These are phyloP conservation scores for Anarsia innoxiella DNA, from an alignment of 2,888 invertebrate genomes.

Conservation along the genomic window DNA sequence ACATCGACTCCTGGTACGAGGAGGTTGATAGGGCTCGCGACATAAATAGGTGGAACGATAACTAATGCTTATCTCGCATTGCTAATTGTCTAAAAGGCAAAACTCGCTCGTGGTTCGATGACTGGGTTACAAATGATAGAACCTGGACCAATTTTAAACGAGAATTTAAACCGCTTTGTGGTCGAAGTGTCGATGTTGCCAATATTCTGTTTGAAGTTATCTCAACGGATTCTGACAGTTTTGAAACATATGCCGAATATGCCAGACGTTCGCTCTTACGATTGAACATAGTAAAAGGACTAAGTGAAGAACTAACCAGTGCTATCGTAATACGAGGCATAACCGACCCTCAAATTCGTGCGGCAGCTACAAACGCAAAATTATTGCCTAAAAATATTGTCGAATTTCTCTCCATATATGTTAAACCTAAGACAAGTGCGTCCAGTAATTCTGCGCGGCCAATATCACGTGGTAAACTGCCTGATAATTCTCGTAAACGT, in stretches of 20 bases:
- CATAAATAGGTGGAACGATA: conserved; percentile 16
- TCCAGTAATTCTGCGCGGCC: not conserved
- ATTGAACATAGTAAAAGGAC: conserved; percentile 14
- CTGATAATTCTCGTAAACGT: not conserved
- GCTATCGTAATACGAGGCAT: conserved; percentile 17
- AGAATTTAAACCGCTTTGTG: conserved; percentile 20
- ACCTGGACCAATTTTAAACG: conserved; percentile 20
- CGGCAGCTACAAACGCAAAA: conserved; percentile 15
- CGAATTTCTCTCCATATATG: conserved; percentile 13
- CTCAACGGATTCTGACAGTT: conserved; percentile 16
- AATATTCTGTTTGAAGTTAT: conserved; percentile 18
- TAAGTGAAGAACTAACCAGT: conserved; percentile 16
- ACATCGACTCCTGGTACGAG: not conserved
- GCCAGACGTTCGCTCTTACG: conserved; percentile 16
- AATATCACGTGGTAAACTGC: not conserved
- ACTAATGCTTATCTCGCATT: conserved; percentile 18
- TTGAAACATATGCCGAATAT: conserved; percentile 19
- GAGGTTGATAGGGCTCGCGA: conserved; percentile 13
- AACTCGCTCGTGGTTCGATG: conserved; percentile 18
- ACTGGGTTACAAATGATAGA: conserved; percentile 19
- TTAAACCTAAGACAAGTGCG: conserved; percentile 7
- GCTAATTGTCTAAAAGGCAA: conserved; percentile 18
- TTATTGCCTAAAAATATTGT: conserved; percentile 12
- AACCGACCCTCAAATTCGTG: conserved; percentile 13
- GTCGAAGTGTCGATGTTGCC: conserved; percentile 15